Percentiles rank a stretch among this genome's conserved stretches.
Evolutionary conservation across 2,797 vertebrate species (phyloP).

Genomic region (Microtus californicus): DNA sequence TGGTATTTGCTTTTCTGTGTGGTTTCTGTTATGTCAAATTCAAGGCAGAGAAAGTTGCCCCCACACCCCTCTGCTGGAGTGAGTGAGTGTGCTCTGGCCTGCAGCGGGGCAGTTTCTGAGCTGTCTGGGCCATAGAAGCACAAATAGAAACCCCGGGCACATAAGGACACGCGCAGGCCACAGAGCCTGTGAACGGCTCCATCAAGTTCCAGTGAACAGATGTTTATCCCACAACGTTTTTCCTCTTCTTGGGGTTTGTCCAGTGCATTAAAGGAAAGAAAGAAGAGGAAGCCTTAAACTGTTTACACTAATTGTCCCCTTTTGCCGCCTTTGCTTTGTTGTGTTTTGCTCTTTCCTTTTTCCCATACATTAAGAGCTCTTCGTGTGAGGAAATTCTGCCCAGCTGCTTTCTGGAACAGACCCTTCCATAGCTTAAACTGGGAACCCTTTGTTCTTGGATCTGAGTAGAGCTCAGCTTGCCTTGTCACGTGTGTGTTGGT

Average conservation of each 20-base stretch:
- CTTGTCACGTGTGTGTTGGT: slow-evolving; percentile 76
- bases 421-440: slow-evolving; percentile 79
- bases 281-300: slow-evolving; percentile 55
- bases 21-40: slow-evolving; percentile 82
- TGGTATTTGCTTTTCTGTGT: slow-evolving; percentile 76
- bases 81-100: slow-evolving; percentile 78
- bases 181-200: slow-evolving; percentile 82
- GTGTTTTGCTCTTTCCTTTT: slow-evolving; percentile 84
- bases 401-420: slow-evolving; percentile 78
- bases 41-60: slow-evolving; percentile 82
- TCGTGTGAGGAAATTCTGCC: slow-evolving; percentile 82
- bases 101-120: slow-evolving; percentile 82
- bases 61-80: background rate
- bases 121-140: slow-evolving; percentile 73
- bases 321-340: slow-evolving; percentile 85
- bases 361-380: slow-evolving; percentile 86
- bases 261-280: slow-evolving; percentile 82
- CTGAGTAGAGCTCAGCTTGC: slow-evolving; percentile 77
- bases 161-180: slow-evolving; percentile 86
- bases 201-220: slow-evolving; percentile 82
- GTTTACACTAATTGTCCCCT: slow-evolving; percentile 88
- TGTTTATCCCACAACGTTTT: slow-evolving; percentile 86
- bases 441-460: slow-evolving; percentile 80
- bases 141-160: slow-evolving; percentile 85
- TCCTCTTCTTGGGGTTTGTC: slow-evolving; percentile 85